A percentile compares a stretch with the other conserved stretches of the same genome.
phyloP scores from a whole-genome alignment of 2,888 invertebrate species.

The Diogma glabrata region DNA sequence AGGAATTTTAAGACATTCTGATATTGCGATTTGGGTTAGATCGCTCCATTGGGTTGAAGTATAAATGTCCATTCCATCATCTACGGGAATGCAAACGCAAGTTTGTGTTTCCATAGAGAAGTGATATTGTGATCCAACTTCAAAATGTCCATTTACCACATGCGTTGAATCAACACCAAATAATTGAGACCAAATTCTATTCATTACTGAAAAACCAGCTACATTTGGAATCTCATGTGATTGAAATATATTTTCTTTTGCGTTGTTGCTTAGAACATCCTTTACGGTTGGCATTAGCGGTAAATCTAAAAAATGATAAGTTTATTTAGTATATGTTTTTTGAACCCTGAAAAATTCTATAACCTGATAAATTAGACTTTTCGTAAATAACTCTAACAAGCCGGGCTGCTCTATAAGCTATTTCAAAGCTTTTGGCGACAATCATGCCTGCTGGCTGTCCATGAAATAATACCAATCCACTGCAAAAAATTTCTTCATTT shows the following conservation, averaged over 20 bases:
- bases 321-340: no score
- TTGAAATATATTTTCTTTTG: conserved; percentile 17
- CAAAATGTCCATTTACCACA: conserved; percentile 41
- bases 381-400: conserved; percentile 40
- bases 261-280: conserved; percentile 36
- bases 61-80: conserved; percentile 54
- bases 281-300: conserved; percentile 24
- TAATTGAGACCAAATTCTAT: conserved; percentile 24
- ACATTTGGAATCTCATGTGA: background rate
- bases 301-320: no score
- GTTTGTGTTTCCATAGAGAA: conserved; percentile 58
- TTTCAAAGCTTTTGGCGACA: conserved; percentile 43
- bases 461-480: conserved; percentile 31
- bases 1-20: conserved; percentile 41
- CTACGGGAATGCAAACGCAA: conserved; percentile 49
- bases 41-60: conserved; percentile 49
- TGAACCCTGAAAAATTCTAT: no score
- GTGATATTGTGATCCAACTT: conserved; percentile 50
- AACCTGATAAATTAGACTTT: no score
- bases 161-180: conserved; percentile 22
- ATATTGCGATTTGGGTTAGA: conserved; percentile 41
- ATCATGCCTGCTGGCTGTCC: conserved; percentile 55
- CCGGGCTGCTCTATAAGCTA: conserved; percentile 43
- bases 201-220: conserved; percentile 11
- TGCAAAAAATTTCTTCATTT: conserved; percentile 20